Evolutionary conservation across 2,797 vertebrate species (phyloP).

Genomic region (Notolepis coatsorum): DNA sequence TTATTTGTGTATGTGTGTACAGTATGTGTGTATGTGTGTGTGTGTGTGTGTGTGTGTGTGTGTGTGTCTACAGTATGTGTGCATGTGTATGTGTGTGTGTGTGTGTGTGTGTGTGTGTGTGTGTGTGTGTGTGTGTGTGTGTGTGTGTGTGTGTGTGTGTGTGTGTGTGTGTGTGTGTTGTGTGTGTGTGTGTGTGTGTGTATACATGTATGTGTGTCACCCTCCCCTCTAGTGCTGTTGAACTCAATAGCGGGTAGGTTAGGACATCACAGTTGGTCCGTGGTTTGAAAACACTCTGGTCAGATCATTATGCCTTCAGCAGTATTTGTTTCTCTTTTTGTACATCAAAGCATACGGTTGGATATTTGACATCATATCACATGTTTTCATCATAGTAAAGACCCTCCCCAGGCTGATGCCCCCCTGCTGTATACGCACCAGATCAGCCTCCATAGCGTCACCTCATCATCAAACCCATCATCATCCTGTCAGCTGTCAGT

Average conservation of each 20-base stretch:
- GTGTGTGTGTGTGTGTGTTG: constrained; percentile 26
- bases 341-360: too few species aligned
- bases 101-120: background rate
- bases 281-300: background rate
- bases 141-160: constrained; percentile 13
- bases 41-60: constrained; percentile 14
- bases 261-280: constrained; percentile 6
- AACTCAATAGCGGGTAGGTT: constrained; percentile 4
- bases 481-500: too few species aligned
- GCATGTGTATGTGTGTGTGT: constrained; percentile 15
- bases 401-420: too few species aligned
- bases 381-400: too few species aligned
- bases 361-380: too few species aligned
- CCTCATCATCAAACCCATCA: too few species aligned
- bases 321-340: too few species aligned
- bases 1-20: too few species aligned
- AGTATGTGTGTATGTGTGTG: constrained; percentile 2
- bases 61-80: constrained; percentile 14
- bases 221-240: constrained; percentile 27
- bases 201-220: background rate
- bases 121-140: constrained; percentile 30
- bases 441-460: too few species aligned
- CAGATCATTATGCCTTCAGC: too few species aligned
- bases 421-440: too few species aligned
- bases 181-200: too few species aligned